Evolutionary conservation across 2,797 vertebrate species (phyloP), one percentile per base, ranked within the genome.

Genomic region (Poecile montanus): DNA sequence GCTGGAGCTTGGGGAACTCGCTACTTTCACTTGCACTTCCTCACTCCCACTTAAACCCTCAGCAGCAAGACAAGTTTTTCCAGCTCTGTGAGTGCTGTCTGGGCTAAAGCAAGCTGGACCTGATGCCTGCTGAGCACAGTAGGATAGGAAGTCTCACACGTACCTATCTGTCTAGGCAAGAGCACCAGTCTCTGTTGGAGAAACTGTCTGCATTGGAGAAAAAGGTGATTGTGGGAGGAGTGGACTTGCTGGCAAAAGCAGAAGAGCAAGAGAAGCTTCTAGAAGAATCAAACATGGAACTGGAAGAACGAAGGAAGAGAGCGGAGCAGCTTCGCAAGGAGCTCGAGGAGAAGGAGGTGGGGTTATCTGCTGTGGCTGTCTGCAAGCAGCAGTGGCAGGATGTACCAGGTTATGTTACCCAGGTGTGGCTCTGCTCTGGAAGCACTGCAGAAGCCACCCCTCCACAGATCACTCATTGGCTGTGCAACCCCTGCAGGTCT

Each of bases 261-360:
- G 99, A 99, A 95, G 99, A 99, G 96, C 99, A 99, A 94, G 99
- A 99, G 96, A 99, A 98, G 95, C 99, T 99, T 91, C 97, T 99
- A 58, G 98, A 99, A 86, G 99, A 99, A 97, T 99, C 99, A n/a
- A 99, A 99, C 95, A 99, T 98, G 94, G 99, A 99, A 76, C 98
- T 99, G 74, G 99, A 99, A 94, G 99, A 99, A 90, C 98, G 99
- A 65, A 98, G 99, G 89, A 98, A 97, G 91, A 98, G 99, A 96
- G 99, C 99, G 0, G 99, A 99, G 85, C 98, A 99, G 82, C 98
- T 99, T 74, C 98, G 99, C n/a, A 99, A 94, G 95, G 99, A 99
- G 91, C 98, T 99, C 3, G 99, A 99, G 91, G 99, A 99, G 97
- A 99, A 99, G 94, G 99, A 99, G 98, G 99, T 99, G 62, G 44